Evolutionary conservation across 2,888 invertebrate genomes (phyloP).

Genomic region (Gymnoscelis rufifasciata): DNA sequence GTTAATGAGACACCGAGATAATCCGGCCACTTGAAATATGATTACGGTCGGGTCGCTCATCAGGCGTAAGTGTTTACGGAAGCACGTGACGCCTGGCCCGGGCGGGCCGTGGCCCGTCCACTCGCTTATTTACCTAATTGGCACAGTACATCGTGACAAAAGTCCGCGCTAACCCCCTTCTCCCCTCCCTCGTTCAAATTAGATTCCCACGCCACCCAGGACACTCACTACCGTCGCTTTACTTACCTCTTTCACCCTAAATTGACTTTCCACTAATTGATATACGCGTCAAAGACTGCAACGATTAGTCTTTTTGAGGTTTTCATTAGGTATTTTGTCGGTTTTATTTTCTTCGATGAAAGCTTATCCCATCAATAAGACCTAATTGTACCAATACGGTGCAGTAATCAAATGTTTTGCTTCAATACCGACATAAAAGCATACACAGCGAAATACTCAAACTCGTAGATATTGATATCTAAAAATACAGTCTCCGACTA

Average conservation of each 20-base stretch:
- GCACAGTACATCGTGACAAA: slow-evolving; percentile 65
- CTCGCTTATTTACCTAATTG: slow-evolving; percentile 73
- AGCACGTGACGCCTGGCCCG: slow-evolving; percentile 51
- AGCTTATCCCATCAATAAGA: too few relatives aligned
- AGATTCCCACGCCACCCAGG: slow-evolving; percentile 50
- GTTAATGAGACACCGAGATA: slow-evolving; percentile 52
- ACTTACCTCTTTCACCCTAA: slow-evolving; percentile 69
- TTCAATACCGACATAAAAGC: too few relatives aligned
- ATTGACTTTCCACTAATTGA: slow-evolving; percentile 68
- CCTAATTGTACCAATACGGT: background rate
- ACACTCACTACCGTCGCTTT: slow-evolving; percentile 44
- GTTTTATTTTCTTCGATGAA: slow-evolving; percentile 4
- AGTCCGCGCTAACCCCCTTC: slow-evolving; percentile 50
- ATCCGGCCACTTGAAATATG: slow-evolving; percentile 56
- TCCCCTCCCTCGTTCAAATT: slow-evolving; percentile 52
- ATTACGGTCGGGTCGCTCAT: slow-evolving; percentile 55
- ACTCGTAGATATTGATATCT: background rate
- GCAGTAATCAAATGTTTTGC: too few relatives aligned
- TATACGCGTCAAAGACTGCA: slow-evolving; percentile 52
- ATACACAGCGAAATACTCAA: too few relatives aligned
- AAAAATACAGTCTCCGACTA: slow-evolving; percentile 8
- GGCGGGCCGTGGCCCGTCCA: slow-evolving; percentile 28
- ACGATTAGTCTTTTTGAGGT: slow-evolving; percentile 41
- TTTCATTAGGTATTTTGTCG: slow-evolving; percentile 21
- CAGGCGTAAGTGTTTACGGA: slow-evolving; percentile 61